These are phyloP conservation scores for Agrilus biguttatus DNA, from an alignment of 2,888 invertebrate species.

Conservation along the genomic window DNA sequence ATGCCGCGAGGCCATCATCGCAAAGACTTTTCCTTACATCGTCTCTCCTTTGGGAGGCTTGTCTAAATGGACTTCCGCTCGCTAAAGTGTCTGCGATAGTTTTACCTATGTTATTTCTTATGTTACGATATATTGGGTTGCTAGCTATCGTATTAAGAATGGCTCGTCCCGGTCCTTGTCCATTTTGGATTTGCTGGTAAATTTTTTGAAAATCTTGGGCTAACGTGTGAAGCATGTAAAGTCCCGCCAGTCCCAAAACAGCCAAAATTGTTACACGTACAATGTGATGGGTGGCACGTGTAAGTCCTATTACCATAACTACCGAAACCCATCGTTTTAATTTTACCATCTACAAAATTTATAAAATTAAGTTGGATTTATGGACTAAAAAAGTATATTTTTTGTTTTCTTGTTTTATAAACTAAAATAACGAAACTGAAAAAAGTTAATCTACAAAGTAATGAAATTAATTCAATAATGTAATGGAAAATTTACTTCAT, in stretches of 20 bases:
- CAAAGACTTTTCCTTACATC: background rate
- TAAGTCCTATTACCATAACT: slow-evolving; percentile 17
- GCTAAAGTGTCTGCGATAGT: too few relatives aligned
- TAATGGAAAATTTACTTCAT: too few relatives aligned
- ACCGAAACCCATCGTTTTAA: slow-evolving; percentile 14
- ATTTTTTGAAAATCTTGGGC: slow-evolving; percentile 31
- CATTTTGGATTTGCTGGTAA: slow-evolving; percentile 4
- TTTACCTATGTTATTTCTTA: too few relatives aligned
- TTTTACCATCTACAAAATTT: slow-evolving; percentile 9
- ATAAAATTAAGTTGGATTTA: too few relatives aligned
- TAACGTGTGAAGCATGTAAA: slow-evolving; percentile 33
- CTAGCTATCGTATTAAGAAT: background rate
- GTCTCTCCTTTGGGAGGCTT: background rate
- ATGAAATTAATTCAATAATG: too few relatives aligned
- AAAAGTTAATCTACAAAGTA: too few relatives aligned
- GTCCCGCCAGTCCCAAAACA: slow-evolving; percentile 29
- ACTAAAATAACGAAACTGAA: too few relatives aligned
- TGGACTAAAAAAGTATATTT: too few relatives aligned
- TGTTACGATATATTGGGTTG: too few relatives aligned
- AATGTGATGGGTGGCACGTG: slow-evolving; percentile 25
- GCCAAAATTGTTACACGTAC: slow-evolving; percentile 29
- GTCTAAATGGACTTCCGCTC: too few relatives aligned
- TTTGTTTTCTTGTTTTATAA: too few relatives aligned
- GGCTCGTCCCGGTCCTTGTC: background rate
- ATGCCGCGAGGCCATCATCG: too few relatives aligned